These are phyloP conservation scores for Callionymus lyra DNA, from an alignment of 2,113 vertebrate genomes.

Conservation along the genomic window DNA sequence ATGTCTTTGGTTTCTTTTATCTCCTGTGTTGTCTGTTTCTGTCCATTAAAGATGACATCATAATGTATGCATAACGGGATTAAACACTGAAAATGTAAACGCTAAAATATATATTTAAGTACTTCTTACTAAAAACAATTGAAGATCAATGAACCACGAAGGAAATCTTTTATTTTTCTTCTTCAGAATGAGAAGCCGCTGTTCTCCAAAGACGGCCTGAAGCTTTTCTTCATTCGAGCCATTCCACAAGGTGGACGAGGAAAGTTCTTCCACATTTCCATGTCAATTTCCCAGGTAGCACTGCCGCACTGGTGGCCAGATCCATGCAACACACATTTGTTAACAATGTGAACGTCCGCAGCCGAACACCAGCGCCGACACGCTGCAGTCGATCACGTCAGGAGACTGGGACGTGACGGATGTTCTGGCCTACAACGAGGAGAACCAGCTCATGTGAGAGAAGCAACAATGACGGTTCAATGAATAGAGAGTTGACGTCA, in stretches of 20 bases:
- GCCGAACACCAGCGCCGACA: constrained; percentile 87
- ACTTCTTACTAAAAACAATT: too few relatives aligned
- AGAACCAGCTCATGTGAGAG: constrained; percentile 80
- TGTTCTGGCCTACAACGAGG: constrained; percentile 85
- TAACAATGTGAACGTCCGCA: constrained; percentile 43
- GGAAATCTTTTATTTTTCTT: not conserved
- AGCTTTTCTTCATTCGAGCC: constrained; percentile 87
- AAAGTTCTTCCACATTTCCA: constrained; percentile 90
- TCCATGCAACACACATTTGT: too few relatives aligned
- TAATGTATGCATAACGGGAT: too few relatives aligned
- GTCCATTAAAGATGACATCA: too few relatives aligned
- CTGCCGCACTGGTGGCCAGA: not conserved
- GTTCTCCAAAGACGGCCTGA: constrained; percentile 85
- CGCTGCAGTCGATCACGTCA: constrained; percentile 87
- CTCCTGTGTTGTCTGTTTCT: too few relatives aligned
- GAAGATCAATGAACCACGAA: too few relatives aligned
- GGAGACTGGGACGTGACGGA: constrained; percentile 93
- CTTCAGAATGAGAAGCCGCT: constrained; percentile 83
- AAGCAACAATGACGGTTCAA: constrained; percentile 18
- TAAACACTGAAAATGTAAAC: too few relatives aligned
- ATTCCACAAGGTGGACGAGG: constrained; percentile 86
- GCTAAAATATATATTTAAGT: too few relatives aligned
- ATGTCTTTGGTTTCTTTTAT: too few relatives aligned
- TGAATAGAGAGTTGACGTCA: not conserved
- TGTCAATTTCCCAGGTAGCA: constrained; percentile 83